Conservation (phyloP, 2,888 invertebrate species). For the Rhagonycha lutea region DNA sequence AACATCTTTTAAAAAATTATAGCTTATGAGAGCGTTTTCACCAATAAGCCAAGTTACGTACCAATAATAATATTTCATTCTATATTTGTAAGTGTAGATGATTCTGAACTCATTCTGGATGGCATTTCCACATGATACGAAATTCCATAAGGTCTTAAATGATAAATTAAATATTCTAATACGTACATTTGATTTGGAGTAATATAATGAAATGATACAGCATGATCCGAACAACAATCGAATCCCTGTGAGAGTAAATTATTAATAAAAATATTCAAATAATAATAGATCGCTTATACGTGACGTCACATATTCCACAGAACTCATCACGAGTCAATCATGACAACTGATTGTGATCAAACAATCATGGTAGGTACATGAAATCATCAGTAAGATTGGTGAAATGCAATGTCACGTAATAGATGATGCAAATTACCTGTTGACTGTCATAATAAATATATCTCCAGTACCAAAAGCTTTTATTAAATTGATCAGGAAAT, state of each 20-base stretch:
- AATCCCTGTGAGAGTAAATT: constrained; percentile 66
- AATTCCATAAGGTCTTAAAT: constrained; percentile 81
- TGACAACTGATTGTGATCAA: too few relatives aligned
- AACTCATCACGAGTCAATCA: too few relatives aligned
- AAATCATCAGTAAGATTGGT: neutral
- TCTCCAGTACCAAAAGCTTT: constrained; percentile 89
- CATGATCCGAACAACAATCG: constrained; percentile 90
- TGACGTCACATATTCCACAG: neutral
- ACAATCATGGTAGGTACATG: too few relatives aligned
- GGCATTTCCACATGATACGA: constrained; percentile 57
- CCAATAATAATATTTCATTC: constrained; percentile 1
- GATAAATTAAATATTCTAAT: constrained; percentile 92
- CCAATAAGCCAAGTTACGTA: neutral
- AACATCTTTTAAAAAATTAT: neutral
- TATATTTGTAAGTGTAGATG: constrained; percentile 1
- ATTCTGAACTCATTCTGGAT: constrained; percentile 32
- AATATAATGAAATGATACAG: constrained; percentile 93
- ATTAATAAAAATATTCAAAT: neutral
- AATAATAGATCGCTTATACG: neutral
- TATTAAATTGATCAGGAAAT: constrained; percentile 81
- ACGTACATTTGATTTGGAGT: constrained; percentile 92
- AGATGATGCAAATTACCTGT: constrained; percentile 63
- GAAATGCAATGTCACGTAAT: neutral
- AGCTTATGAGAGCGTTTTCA: neutral
- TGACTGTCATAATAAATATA: constrained; percentile 91